A percentile compares a stretch with the other conserved stretches of the same genome.
Conservation (phyloP, 1,140 invertebrate genomes). For the Propsilocerus akamusi region DNA sequence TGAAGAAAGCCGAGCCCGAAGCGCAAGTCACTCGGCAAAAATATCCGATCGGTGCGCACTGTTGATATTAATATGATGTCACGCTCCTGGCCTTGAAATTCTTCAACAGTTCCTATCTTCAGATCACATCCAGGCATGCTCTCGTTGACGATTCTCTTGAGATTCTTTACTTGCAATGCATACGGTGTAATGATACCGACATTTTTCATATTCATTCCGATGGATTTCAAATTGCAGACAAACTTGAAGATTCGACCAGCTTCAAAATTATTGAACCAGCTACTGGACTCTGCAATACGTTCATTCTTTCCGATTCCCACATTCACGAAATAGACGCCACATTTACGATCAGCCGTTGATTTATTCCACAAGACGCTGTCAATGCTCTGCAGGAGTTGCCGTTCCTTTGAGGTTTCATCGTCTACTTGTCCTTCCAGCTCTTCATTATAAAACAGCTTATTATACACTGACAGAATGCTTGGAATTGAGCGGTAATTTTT, state of each 20-base stretch:
- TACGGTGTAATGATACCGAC: slow-evolving; percentile 92
- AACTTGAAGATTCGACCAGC: slow-evolving; percentile 47
- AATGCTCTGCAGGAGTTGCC: slow-evolving; percentile 9
- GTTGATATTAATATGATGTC: slow-evolving; percentile 64
- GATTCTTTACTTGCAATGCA: slow-evolving; percentile 54
- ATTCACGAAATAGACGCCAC: slow-evolving; percentile 69
- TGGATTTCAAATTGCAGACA: slow-evolving; percentile 29
- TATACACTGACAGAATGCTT: slow-evolving; percentile 54
- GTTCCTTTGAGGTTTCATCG: slow-evolving; percentile 14
- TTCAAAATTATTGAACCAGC: slow-evolving; percentile 81
- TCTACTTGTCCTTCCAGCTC: slow-evolving; percentile 19
- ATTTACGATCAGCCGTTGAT: slow-evolving; percentile 21
- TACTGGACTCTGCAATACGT: slow-evolving; percentile 56
- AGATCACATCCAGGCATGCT: slow-evolving; percentile 44
- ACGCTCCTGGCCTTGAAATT: slow-evolving; percentile 88
- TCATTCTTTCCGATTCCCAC: slow-evolving; percentile 56
- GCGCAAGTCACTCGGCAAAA: not conserved
- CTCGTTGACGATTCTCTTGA: slow-evolving; percentile 17
- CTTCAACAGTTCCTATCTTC: slow-evolving; percentile 86
- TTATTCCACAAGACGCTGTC: slow-evolving; percentile 8
- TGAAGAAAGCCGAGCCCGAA: not conserved
- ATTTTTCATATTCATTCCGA: slow-evolving; percentile 29
- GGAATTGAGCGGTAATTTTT: slow-evolving; percentile 66
- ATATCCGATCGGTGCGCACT: not conserved
- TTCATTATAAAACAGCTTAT: slow-evolving; percentile 57